These are phyloP conservation scores for Rhynchotus rufescens DNA, from an alignment of 2,797 vertebrate genomes.

Conservation along the genomic window DNA sequence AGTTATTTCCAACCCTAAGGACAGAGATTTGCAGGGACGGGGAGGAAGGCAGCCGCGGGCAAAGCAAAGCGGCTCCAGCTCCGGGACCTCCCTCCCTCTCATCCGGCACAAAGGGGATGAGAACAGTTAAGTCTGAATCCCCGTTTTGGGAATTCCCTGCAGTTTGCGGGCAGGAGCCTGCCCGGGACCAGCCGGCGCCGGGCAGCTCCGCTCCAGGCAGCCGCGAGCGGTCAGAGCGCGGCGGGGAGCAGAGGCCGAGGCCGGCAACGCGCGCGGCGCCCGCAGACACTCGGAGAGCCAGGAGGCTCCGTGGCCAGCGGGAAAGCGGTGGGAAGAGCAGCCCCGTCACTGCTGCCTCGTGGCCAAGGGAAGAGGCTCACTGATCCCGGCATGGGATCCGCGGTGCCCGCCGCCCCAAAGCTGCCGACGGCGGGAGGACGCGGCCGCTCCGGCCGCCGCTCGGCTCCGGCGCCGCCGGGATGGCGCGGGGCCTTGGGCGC, in stretches of 20 bases:
- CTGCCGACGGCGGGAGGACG: no score
- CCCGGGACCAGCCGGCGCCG: conserved; percentile 48
- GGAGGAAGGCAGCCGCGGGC: background rate
- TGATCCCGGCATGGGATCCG: no score
- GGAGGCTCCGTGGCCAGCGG: no score
- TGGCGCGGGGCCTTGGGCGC: background rate
- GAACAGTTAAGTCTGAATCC: background rate
- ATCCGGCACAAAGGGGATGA: background rate
- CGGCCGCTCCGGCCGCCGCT: no score
- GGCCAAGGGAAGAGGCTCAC: no score
- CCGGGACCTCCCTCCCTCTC: background rate
- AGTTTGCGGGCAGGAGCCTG: conserved; percentile 7
- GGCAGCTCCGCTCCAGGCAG: conserved; percentile 19
- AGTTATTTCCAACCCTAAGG: background rate
- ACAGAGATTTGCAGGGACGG: background rate
- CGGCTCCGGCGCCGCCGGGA: no score
- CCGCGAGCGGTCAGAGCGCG: conserved; percentile 47
- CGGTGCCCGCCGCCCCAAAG: no score
- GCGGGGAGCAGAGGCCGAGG: conserved; percentile 6
- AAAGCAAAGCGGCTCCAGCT: background rate
- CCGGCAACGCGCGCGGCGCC: no score
- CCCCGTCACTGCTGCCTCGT: no score
- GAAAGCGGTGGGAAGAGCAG: no score
- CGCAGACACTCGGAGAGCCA: no score
- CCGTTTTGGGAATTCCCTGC: background rate